Evolutionary conservation across 1,140 invertebrate genomes (phyloP).

Genomic region (Drosophila lowei): DNA sequence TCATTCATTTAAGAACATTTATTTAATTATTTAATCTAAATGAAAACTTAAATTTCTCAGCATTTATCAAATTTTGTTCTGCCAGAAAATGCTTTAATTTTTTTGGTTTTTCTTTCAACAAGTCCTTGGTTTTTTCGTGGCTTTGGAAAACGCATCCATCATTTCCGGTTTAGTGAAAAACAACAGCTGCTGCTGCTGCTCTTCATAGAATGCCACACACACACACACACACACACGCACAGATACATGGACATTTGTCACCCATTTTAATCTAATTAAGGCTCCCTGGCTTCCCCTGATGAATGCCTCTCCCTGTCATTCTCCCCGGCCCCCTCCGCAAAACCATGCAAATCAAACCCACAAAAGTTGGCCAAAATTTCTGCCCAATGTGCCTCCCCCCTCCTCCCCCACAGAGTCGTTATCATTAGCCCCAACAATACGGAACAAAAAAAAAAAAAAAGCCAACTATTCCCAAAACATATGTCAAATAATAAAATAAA

Average conservation of each 20-base stretch:
- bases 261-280: constrained; percentile 61
- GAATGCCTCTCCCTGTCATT: background rate
- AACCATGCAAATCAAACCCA: constrained; percentile 45
- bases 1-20: no score
- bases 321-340: background rate
- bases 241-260: constrained; percentile 35
- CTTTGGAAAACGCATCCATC: constrained; percentile 42
- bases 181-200: constrained; percentile 27
- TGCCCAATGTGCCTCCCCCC: background rate
- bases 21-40: no score
- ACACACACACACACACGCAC: constrained; percentile 17
- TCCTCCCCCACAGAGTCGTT: constrained; percentile 41
- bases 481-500: constrained; percentile 74
- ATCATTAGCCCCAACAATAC: constrained; percentile 58
- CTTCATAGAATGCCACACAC: no score
- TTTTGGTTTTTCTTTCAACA: no score
- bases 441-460: constrained; percentile 12
- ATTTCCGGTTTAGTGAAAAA: constrained; percentile 41
- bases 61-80: no score
- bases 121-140: background rate
- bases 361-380: constrained; percentile 47
- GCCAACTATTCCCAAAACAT: constrained; percentile 64
- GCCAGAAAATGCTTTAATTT: no score
- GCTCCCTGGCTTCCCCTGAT: constrained; percentile 3
- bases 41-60: no score